These are phyloP conservation scores for Argyresthia goedartella DNA, from an alignment of 2,888 invertebrate genomes.

Conservation along the genomic window DNA sequence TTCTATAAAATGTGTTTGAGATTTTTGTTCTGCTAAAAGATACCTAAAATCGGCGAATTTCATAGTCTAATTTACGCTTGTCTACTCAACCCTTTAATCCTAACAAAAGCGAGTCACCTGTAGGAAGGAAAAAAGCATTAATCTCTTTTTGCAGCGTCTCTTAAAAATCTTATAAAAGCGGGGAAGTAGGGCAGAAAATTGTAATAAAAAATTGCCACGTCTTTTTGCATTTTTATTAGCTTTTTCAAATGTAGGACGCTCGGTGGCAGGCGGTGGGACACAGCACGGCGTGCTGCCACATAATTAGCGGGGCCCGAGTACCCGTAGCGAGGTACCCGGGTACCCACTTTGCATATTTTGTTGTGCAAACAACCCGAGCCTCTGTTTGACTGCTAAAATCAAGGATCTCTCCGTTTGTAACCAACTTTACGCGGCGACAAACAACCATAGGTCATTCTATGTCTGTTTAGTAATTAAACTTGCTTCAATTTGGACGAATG, in stretches of 20 bases:
- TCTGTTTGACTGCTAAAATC: slow-evolving; percentile 64
- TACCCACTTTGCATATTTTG: slow-evolving; percentile 66
- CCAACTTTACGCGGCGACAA: slow-evolving; percentile 37
- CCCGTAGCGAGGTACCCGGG: slow-evolving; percentile 55
- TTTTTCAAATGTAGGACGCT: slow-evolving; percentile 46
- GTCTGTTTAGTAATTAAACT: background rate
- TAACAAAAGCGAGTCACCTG: background rate
- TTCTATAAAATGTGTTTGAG: too few species aligned
- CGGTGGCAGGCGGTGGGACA: slow-evolving; percentile 25
- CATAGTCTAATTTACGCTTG: too few species aligned
- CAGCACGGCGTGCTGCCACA: slow-evolving; percentile 53
- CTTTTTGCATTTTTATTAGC: slow-evolving; percentile 61
- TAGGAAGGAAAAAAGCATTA: background rate
- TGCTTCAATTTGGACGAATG: background rate
- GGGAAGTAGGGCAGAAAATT: slow-evolving; percentile 23
- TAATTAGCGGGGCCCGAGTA: slow-evolving; percentile 49
- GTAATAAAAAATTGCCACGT: slow-evolving; percentile 57
- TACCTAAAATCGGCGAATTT: background rate
- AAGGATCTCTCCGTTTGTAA: slow-evolving; percentile 35
- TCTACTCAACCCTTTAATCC: too few species aligned
- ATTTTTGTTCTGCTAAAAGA: too few species aligned
- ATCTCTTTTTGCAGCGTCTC: background rate
- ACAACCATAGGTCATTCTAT: slow-evolving; percentile 35
- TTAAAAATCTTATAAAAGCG: background rate
- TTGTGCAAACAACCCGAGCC: slow-evolving; percentile 51